Conservation (phyloP, 2,888 invertebrate species). For the Cartodere bifasciata region DNA sequence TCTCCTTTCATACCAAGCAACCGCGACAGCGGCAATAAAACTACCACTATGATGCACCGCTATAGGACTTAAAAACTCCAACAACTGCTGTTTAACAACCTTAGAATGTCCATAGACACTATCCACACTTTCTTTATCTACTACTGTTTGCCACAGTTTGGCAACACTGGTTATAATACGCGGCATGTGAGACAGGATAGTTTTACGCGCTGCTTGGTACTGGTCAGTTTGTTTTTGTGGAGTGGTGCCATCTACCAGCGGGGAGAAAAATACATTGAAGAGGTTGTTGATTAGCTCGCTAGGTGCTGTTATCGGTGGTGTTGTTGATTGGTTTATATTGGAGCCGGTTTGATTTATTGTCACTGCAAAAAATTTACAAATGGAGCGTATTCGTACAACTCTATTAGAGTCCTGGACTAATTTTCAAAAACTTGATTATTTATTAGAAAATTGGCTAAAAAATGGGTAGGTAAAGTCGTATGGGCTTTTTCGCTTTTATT, state of each 20-base stretch:
- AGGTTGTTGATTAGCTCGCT: conserved; percentile 69
- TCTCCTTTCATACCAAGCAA: conserved; percentile 71
- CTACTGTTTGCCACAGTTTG: conserved; percentile 61
- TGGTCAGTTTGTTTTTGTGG: conserved; percentile 31
- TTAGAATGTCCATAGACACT: conserved; percentile 47
- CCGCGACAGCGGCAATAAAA: conserved; percentile 70
- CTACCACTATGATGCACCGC: conserved; percentile 70
- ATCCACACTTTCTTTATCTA: conserved; percentile 32
- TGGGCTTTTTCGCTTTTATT: too few relatives aligned
- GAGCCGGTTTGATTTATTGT: too few relatives aligned
- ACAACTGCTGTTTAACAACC: conserved; percentile 61
- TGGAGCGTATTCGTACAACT: too few relatives aligned
- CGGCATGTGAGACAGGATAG: conserved; percentile 66
- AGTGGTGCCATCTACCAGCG: conserved; percentile 33
- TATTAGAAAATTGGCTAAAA: too few relatives aligned
- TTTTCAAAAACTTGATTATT: too few relatives aligned
- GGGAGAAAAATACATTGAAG: conserved; percentile 67
- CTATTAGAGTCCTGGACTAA: too few relatives aligned
- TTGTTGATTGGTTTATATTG: too few relatives aligned
- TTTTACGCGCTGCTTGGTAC: conserved; percentile 49
- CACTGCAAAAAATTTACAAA: too few relatives aligned
- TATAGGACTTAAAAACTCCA: conserved; percentile 74
- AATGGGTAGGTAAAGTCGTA: too few relatives aligned
- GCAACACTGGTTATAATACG: conserved; percentile 69
- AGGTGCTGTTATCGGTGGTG: conserved; percentile 44